phyloP scores from a whole-genome alignment of 2,797 vertebrate species.

The Neosilurus hyrtlii region DNA sequence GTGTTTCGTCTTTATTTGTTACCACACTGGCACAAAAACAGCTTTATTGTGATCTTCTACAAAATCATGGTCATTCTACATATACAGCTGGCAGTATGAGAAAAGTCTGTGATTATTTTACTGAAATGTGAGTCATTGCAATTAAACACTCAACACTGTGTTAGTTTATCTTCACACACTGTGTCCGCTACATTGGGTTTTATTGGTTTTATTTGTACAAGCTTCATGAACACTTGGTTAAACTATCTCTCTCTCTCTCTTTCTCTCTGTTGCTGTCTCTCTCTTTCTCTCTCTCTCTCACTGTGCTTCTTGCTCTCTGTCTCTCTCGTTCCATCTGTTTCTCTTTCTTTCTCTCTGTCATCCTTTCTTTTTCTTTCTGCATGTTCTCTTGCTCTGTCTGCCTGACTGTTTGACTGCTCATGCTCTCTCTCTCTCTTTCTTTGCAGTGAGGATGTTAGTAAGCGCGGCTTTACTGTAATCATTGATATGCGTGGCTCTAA shows the following conservation, averaged over 20 bases:
- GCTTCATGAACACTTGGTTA: not conserved
- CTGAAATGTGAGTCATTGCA: conserved; percentile 1
- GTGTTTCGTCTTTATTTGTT: not conserved
- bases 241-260: not conserved
- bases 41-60: not conserved
- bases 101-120: conserved; percentile 2
- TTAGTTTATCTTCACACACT: not conserved
- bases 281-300: too few species aligned
- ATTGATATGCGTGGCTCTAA: conserved; percentile 98
- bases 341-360: not conserved
- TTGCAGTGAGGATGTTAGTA: conserved; percentile 90
- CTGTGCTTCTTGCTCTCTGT: too few species aligned
- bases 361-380: too few species aligned
- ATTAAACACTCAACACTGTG: not conserved
- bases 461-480: conserved; percentile 95
- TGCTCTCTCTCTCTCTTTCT: not conserved
- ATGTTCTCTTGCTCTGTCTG: not conserved
- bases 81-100: not conserved
- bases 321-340: not conserved
- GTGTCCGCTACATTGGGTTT: not conserved
- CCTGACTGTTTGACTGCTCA: too few species aligned
- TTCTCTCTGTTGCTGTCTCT: too few species aligned
- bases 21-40: not conserved
- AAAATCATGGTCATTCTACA: not conserved
- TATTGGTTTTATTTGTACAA: conserved; percentile 13